These are phyloP conservation scores for Corythornis madagascariensis DNA, from an alignment of 2,113 vertebrate species.

Conservation along the genomic window DNA sequence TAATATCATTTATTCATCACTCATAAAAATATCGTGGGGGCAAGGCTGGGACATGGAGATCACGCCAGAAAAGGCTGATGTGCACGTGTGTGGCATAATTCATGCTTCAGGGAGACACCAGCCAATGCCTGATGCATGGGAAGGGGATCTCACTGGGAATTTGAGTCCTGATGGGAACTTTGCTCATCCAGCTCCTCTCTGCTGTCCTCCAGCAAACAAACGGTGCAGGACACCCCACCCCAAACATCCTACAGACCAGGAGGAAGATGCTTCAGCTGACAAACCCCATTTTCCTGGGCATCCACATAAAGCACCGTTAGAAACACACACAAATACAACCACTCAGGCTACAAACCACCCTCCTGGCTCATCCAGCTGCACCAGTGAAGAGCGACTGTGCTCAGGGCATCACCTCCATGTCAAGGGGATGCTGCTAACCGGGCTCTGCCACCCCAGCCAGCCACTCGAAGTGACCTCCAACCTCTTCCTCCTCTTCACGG, in stretches of 20 bases:
- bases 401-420: neutral
- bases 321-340: neutral
- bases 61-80: neutral
- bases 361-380: accelerated
- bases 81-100: neutral
- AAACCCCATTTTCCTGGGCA: neutral
- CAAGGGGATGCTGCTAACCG: accelerated
- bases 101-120: neutral
- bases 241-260: neutral
- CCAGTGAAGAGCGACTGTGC: accelerated
- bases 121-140: neutral
- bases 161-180: neutral
- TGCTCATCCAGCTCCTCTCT: neutral
- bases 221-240: accelerated
- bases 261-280: neutral
- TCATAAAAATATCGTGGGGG: neutral
- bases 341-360: neutral
- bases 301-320: neutral
- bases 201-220: neutral
- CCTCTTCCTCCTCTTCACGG: neutral
- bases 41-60: neutral
- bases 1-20: slow-evolving; percentile 30
- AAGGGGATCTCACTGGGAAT: neutral
- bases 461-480: neutral
- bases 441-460: neutral